Evolutionary conservation across 2,113 vertebrate genomes (phyloP).

Genomic region (Ptilorrhoa leucosticta): DNA sequence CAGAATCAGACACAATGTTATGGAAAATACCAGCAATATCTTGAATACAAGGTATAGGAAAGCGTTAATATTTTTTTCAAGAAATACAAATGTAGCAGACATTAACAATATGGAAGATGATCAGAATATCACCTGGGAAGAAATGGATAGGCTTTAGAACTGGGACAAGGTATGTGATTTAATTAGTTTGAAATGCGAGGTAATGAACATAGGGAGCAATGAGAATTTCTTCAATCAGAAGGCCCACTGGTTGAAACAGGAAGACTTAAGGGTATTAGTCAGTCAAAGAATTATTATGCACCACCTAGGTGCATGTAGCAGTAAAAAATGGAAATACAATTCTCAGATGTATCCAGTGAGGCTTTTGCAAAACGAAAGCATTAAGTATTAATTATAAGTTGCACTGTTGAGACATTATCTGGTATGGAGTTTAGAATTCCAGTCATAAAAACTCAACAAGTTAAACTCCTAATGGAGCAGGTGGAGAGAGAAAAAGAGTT

Average conservation of each 20-base stretch:
- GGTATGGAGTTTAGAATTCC: constrained; percentile 23
- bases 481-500: not conserved
- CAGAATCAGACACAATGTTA: not conserved
- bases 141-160: constrained; percentile 25
- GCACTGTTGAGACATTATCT: constrained; percentile 46
- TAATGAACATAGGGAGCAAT: constrained; percentile 52
- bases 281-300: constrained; percentile 54
- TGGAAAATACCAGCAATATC: not conserved
- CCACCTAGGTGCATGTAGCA: constrained; percentile 18
- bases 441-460: constrained; percentile 20
- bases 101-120: constrained; percentile 16
- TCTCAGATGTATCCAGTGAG: constrained; percentile 8
- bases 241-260: constrained; percentile 6
- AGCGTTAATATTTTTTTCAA: not conserved
- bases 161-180: constrained; percentile 31
- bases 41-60: not conserved
- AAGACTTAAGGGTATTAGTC: constrained; percentile 43
- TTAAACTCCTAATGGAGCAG: not conserved
- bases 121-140: constrained; percentile 15
- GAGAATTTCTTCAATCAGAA: constrained; percentile 49
- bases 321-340: constrained; percentile 52
- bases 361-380: constrained; percentile 36
- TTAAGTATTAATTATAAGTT: constrained; percentile 65
- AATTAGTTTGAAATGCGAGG: constrained; percentile 54
- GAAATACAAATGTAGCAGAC: not conserved